These are phyloP conservation scores for Kryptopterus vitreolus DNA, from an alignment of 2,797 vertebrate species.

Conservation along the genomic window DNA sequence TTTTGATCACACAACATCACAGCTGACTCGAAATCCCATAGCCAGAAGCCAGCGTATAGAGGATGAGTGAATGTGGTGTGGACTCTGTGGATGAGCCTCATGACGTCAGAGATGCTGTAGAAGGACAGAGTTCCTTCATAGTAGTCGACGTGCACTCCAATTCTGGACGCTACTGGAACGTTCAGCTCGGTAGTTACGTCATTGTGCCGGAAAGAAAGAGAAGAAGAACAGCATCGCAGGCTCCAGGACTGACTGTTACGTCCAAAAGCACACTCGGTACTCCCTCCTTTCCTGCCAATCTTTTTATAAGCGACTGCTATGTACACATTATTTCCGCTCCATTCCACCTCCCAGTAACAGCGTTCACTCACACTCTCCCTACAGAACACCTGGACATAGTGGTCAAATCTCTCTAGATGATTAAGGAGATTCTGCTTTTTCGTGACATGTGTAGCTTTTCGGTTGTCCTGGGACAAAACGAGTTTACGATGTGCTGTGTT, in stretches of 20 bases:
- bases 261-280: not conserved
- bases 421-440: not conserved
- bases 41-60: not conserved
- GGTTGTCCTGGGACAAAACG: slow-evolving; percentile 16
- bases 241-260: not conserved
- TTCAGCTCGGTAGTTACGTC: not conserved
- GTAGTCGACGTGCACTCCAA: not conserved
- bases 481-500: slow-evolving; percentile 23
- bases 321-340: not conserved
- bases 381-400: slow-evolving; percentile 20
- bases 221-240: not conserved
- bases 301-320: slow-evolving; percentile 29
- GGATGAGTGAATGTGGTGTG: not conserved
- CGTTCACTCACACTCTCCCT: slow-evolving; percentile 13
- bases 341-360: not conserved
- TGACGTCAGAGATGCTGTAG: not conserved
- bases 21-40: not conserved
- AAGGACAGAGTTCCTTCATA: not conserved
- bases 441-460: not conserved
- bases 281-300: not conserved
- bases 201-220: slow-evolving; percentile 14
- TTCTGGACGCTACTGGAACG: not conserved
- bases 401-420: slow-evolving; percentile 1
- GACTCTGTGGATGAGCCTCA: not conserved
- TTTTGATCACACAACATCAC: not conserved